phyloP scores from a whole-genome alignment of 2,888 invertebrate genomes.

The Agonopterix subpropinquella region DNA sequence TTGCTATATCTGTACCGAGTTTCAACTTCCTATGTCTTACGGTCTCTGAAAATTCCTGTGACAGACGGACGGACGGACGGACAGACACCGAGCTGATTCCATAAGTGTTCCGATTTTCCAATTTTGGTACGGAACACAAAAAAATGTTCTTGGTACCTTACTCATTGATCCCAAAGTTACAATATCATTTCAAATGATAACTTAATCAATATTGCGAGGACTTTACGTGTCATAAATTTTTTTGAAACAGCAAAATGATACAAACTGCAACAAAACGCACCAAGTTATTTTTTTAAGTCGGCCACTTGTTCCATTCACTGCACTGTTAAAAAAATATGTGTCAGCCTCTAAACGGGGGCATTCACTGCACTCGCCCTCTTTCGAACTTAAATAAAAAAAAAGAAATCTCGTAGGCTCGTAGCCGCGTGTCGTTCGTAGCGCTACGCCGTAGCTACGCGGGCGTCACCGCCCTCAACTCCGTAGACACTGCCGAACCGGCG shows the following conservation, averaged over 20 bases:
- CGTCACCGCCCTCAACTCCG: conserved; percentile 27
- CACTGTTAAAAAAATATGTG: conserved; percentile 11
- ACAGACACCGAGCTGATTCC: no score
- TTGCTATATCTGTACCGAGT: no score
- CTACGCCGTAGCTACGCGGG: conserved; percentile 42
- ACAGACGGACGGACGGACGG: no score
- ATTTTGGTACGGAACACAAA: no score
- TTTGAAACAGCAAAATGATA: background rate
- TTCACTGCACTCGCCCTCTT: conserved; percentile 11
- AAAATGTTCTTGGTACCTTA: no score
- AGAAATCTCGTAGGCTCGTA: conserved; percentile 23
- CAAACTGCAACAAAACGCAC: background rate
- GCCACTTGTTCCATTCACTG: conserved; percentile 5
- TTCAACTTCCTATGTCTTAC: no score
- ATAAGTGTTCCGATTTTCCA: no score
- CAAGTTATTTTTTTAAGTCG: background rate
- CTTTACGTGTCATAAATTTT: background rate
- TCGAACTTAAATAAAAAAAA: conserved; percentile 7
- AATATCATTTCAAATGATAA: no score
- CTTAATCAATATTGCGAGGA: no score
- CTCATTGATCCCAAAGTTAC: no score
- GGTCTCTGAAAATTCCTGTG: no score
- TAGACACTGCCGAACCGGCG: conserved; percentile 35
- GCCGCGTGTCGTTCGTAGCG: conserved; percentile 20
- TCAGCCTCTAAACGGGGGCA: conserved; percentile 10